Percentiles rank a stretch among this genome's conserved stretches.
phyloP scores from a whole-genome alignment of 1,140 invertebrate species.

The Tetragnatha versicolor region DNA sequence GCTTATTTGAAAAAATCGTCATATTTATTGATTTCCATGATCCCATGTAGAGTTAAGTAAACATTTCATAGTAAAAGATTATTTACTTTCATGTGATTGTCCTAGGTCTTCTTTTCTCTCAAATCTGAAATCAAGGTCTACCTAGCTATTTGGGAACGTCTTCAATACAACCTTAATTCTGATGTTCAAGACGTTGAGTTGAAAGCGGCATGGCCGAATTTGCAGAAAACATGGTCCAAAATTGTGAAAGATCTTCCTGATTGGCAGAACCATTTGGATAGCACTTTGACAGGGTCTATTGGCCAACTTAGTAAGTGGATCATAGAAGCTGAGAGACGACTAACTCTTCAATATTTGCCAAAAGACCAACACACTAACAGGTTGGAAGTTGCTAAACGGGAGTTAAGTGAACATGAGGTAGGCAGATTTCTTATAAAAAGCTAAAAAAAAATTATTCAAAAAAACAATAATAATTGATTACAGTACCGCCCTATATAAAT shows the following conservation, averaged over 20 bases:
- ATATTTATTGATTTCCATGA: no score
- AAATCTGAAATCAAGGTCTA: constrained; percentile 54
- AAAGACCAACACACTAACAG: constrained; percentile 70
- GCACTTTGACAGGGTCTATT: constrained; percentile 81
- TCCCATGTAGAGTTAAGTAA: no score
- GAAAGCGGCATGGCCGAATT: constrained; percentile 55
- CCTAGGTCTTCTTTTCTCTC: constrained; percentile 57
- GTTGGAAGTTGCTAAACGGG: not conserved
- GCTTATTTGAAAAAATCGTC: no score
- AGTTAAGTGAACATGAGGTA: constrained; percentile 42
- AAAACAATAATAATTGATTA: no score
- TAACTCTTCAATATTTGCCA: constrained; percentile 80
- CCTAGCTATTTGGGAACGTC: constrained; percentile 52
- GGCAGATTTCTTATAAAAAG: no score
- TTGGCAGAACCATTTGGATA: constrained; percentile 87
- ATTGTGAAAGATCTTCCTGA: constrained; percentile 61
- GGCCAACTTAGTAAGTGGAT: constrained; percentile 88
- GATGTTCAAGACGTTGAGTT: constrained; percentile 23
- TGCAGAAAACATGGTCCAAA: constrained; percentile 58
- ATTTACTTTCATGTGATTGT: no score
- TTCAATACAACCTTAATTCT: constrained; percentile 43
- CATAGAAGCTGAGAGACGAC: constrained; percentile 81
- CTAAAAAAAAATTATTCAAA: no score
- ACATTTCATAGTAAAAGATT: no score
- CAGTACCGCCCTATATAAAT: no score